These are phyloP conservation scores for Proteles cristata DNA, from an alignment of 2,113 vertebrate genomes.

Conservation along the genomic window DNA sequence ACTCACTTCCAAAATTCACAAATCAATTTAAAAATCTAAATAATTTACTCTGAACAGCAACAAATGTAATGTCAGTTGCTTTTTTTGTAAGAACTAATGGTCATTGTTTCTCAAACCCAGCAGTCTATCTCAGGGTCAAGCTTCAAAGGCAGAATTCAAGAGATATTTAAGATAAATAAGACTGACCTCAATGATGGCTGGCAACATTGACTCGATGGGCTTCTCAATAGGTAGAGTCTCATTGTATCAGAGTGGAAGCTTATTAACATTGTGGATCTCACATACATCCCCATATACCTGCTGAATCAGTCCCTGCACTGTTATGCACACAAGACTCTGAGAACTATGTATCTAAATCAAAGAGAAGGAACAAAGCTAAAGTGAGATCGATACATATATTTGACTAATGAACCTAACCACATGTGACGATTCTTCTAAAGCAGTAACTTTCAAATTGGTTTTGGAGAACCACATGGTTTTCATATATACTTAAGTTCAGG, in stretches of 20 bases:
- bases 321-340: background rate
- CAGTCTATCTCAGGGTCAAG: background rate
- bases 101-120: background rate
- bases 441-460: slow-evolving; percentile 24
- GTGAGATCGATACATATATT: background rate
- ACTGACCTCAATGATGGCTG: background rate
- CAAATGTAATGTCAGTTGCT: background rate
- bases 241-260: background rate
- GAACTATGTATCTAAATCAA: background rate
- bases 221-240: background rate
- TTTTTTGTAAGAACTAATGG: background rate
- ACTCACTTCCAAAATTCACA: background rate
- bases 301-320: background rate
- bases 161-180: background rate
- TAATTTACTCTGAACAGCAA: slow-evolving; percentile 10
- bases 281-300: background rate
- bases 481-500: background rate
- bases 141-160: background rate
- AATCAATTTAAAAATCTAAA: background rate
- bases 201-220: background rate
- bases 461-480: background rate
- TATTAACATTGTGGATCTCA: background rate
- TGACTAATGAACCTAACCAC: background rate
- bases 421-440: background rate
- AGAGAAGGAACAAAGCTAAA: background rate